Evolutionary conservation across 2,888 invertebrate genomes (phyloP), one percentile per base, ranked within the genome.

Genomic region (Leistus spinibarbis): DNA sequence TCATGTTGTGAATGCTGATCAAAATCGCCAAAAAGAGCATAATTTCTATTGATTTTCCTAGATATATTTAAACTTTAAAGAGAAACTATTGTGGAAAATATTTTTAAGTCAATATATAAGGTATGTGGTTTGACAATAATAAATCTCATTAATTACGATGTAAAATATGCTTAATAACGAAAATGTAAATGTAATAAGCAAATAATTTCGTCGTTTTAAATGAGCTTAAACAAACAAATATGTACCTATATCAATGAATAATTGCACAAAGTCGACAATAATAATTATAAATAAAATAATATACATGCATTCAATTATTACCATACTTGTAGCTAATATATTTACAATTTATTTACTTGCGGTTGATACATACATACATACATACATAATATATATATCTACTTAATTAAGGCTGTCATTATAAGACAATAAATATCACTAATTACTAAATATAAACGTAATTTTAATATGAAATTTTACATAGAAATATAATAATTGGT

Each of bases 261-360:
- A 63, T 75, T 81, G 81, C 81, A 81, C 81, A 81, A 80, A 80
- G 78, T 78, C 77, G 81, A 81, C 80, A 81, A 81, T 81, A 81
- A 81, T 78, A 78, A 60, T 57, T 72, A 72, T 57, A 60, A 19
- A n/a, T 60, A 57, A 57, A 4, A 40, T 40, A 40, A 40, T 40
- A 17, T 24, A 64, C 66, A 74, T 22, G 69, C 68, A 75, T 75
- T 75, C 75, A 75, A 75, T 75, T 75, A 75, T 56, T 75, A 75
- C 64, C 57, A 75, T 69, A 75, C 19, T 69, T 69, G 75, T 75
- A 75, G 75, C 69, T 53, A 75, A 64, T 64, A 68, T 16, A 63
- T 63, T 68, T 68, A 74, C 62, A 62, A 27, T 68, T 68, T 68
- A 68, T 74, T 68, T 74, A 19, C 57, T 20, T 20, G 20, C 19